Evolutionary conservation across 64 coral and sea anemone genomes (phyloP), one percentile per base, ranked within the genome.

Genomic region (Actinia equina): DNA sequence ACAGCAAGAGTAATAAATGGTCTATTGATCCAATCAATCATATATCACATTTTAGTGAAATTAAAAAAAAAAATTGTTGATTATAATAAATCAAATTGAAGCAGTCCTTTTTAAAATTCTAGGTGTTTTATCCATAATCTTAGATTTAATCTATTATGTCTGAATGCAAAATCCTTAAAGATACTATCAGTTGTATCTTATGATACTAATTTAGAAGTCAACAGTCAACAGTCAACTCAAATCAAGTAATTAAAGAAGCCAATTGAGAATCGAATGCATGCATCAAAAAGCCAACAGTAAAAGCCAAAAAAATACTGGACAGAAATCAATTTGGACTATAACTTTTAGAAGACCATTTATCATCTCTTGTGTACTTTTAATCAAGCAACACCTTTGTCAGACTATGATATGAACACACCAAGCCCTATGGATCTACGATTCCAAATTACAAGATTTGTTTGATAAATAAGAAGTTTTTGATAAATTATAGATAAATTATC

Each of bases 331-430:
- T 69, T 69, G 1, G 9, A 22, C n/a, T 69, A 22, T 23, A 23
- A 3, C 20, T 69, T 69, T 60, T 60, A 69, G 7, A 23, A 69
- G 8, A 69, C 63, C 63, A 69, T 67, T 67, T 67, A 20, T 69
- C 63, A 69, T 49, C 8, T n/a, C 63, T 69, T 69, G 63, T 25
- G n/a, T 69, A 23, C 63, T 69, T 69, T 69, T 69, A 69, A 18
- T 69, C 63, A 69, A 69, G 63, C 22, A 69, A 69, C 20, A 69
- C 63, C 63, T 69, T 23, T 69, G 63, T 69, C n/a, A 69, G 63
- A 69, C 63, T 69, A 69, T 69, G 63, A n/a, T 1, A 69, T 69
- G 63, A 69, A 69, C 63, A 69, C 63, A 69, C 63, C 63, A 69
- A 69, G 63, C 63, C 63, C 22, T 69, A 25, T 23, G 63, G 63